These are phyloP conservation scores for Ditylenchus weischeri DNA, from an alignment of 2,888 invertebrate species.

Conservation along the genomic window DNA sequence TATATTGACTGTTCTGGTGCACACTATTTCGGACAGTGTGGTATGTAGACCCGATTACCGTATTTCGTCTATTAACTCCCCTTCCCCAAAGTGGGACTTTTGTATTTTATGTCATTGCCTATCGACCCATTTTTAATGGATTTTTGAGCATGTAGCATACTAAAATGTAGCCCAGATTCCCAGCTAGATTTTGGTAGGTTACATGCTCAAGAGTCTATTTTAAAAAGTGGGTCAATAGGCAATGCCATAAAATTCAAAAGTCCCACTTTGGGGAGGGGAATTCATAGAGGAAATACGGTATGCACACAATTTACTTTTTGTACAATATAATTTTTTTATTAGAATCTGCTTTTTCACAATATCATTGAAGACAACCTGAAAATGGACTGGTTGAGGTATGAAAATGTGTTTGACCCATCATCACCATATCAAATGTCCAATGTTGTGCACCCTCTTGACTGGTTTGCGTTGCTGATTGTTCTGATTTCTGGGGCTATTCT, in stretches of 20 bases:
- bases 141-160: no score
- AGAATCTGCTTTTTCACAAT: slow-evolving; percentile 22
- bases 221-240: no score
- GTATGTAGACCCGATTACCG: neutral
- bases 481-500: slow-evolving; percentile 7
- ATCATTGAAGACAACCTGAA: slow-evolving; percentile 10
- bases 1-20: slow-evolving; percentile 21
- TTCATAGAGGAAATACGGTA: no score
- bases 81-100: no score
- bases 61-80: no score
- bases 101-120: no score
- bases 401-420: neutral
- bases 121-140: no score
- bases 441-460: slow-evolving; percentile 17
- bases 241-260: no score
- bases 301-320: neutral
- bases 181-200: no score
- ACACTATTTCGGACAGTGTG: slow-evolving; percentile 30
- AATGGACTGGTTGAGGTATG: neutral
- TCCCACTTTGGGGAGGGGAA: no score
- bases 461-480: slow-evolving; percentile 8
- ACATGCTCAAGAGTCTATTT: no score
- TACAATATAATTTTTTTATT: neutral
- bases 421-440: slow-evolving; percentile 8
- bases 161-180: no score